Base-by-base conservation (phyloP, 92 coral and sea anemone genomes). In the Umimayanthus kanabou region DNA sequence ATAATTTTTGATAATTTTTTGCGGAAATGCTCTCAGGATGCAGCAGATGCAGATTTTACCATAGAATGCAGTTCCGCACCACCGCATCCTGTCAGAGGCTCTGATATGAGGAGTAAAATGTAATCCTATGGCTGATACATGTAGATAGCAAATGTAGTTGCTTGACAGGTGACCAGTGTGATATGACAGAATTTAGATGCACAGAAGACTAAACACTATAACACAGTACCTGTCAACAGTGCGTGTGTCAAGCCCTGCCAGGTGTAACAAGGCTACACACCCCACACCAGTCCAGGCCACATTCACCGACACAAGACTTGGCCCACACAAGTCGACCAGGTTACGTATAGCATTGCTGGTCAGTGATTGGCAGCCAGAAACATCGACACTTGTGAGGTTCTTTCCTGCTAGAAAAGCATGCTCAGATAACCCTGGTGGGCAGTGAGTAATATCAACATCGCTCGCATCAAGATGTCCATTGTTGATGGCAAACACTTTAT, bases 291-390 rank as follows among this genome's bases (percentile, higher is more conserved):
- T 93, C 90, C 92, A 95, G 40, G 94, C 93, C 37, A 95, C 85
- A 88, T 91, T 92, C 39, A 95, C 79, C 10, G 91, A 82, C 28
- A 75, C 89, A 72, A 95, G 89, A 22, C 88, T 85, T 72, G 91
- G 86, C 1, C 98, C 95, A 93, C 98, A 95, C 37, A 95, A 39
- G 3, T n/a, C 77, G 2, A 90, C 94, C 61, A 95, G 82, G 74
- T 95, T 71, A 64, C 82, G 77, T 20, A 95, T 84, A 23, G 94
- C 88, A 33, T 57, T 39, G 57, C 93, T 91, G 26, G 98, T 91
- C 22, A 95, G 89, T 80, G 91, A 90, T 64, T 77, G 92, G 57
- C 98, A 95, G 81, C 98, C 98, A 47, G 98, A 95, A n/a, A 95
- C 47, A 75, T 95, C 98, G 0, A 95, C 90, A 84, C 93, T 95